Base-by-base conservation (phyloP, 2,888 invertebrate genomes). In the Mythimna impura region DNA sequence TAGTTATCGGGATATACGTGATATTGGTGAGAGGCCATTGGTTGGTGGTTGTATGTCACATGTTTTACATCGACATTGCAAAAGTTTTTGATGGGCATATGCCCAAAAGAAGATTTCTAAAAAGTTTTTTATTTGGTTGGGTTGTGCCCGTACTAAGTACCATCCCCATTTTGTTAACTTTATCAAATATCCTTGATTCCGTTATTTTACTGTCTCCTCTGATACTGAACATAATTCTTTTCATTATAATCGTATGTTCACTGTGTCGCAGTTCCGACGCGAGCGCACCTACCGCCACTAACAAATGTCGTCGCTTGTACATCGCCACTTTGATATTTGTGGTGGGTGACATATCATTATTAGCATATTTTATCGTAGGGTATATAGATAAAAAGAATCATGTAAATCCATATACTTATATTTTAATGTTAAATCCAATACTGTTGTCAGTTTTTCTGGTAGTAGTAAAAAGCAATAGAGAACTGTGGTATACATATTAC, bases 381-480 rank as follows among this genome's bases (percentile, higher is more conserved):
- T 25, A 8, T 30, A 30, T 57, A 8, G 14, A 17, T 0, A 7
- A 1, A 30, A 8, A n/a, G 1, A 1, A 0, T n/a, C 9, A 3
- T 52, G 20, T 52, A n/a, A 20, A 3, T 5, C 50, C 50, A 7
- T 52, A 52, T 52, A 52, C n/a, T 52, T 52, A 52, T 52, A 8
- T 52, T 52, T 52, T n/a, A 52, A n/a, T n/a, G n/a, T 52, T n/a
- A 52, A n/a, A 20, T 52, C 50, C 50, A 3, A 52, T 52, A 52
- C n/a, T 57, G 25, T 57, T 57, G 30, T 17, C 17, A 8, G 1
- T 57, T 17, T 57, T 57, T 57, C 0, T 57, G 17, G 25, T 57
- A 3, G 25, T 17, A 7, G 55, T 57, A 17, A 57, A 30, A 57
- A 57, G 30, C 3, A 57, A 57, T 57, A 14, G 55, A 57, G 30